Percentiles rank a stretch among this genome's conserved stretches.
Evolutionary conservation across 2,113 vertebrate species (phyloP).

Genomic region (Elephantulus edwardii): DNA sequence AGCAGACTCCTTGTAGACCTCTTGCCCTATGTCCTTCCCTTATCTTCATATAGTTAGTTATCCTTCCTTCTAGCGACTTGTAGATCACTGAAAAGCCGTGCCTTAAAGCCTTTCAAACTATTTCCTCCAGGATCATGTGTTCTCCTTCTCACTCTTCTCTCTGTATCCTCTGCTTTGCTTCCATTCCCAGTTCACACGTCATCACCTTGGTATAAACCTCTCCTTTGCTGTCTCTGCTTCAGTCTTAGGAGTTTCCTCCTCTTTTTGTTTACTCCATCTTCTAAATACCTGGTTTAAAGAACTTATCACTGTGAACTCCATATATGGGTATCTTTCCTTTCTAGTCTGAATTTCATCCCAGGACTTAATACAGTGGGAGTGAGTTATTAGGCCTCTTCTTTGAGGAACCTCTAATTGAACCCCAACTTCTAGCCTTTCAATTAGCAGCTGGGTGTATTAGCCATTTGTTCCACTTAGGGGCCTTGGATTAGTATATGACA

Average conservation of each 20-base stretch:
- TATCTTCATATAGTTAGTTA: fast-evolving
- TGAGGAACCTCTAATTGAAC: too few species aligned
- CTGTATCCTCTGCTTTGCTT: not conserved
- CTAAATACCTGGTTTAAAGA: not conserved
- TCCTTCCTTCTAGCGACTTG: not conserved
- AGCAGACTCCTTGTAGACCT: fast-evolving
- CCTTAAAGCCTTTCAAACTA: not conserved
- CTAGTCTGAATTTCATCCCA: not conserved
- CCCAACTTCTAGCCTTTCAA: too few species aligned
- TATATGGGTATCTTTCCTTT: not conserved
- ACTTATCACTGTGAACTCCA: not conserved
- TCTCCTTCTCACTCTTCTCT: not conserved
- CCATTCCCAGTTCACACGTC: not conserved
- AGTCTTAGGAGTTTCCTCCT: not conserved
- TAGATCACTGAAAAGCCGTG: not conserved
- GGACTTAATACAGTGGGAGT: not conserved
- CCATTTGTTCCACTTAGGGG: too few species aligned
- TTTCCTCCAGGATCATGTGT: not conserved
- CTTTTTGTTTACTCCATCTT: not conserved
- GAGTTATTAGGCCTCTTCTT: too few species aligned
- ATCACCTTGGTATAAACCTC: not conserved
- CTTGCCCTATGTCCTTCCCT: fast-evolving
- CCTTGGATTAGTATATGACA: not conserved
- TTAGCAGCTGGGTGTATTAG: too few species aligned
- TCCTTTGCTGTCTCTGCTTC: not conserved